A percentile compares a stretch with the other conserved stretches of the same genome.
Conservation (phyloP, 2,797 vertebrate species). For the Halcyon chelicuti region DNA sequence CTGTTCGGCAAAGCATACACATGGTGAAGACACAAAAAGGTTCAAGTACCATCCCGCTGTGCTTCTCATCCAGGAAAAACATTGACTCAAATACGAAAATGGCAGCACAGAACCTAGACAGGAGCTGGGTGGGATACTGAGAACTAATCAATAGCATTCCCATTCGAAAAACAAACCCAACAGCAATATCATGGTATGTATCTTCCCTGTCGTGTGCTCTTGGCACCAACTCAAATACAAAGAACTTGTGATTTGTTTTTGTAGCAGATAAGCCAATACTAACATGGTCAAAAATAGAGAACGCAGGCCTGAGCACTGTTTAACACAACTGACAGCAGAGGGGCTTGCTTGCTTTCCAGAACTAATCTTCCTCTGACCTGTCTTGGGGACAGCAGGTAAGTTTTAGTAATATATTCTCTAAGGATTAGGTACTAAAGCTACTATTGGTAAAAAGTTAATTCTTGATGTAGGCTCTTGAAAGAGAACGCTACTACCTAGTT, state of each 20-base stretch:
- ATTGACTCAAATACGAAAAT: background rate
- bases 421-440: background rate
- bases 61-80: background rate
- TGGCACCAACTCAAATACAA: background rate
- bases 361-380: background rate
- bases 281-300: background rate
- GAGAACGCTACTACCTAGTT: background rate
- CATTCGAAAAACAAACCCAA: background rate
- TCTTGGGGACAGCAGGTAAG: background rate
- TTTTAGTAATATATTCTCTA: background rate
- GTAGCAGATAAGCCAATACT: background rate
- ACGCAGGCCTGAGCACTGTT: background rate
- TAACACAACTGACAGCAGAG: background rate
- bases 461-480: background rate
- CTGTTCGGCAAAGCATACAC: background rate
- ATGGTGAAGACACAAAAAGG: background rate
- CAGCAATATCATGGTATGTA: background rate
- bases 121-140: background rate
- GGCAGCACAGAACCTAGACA: background rate
- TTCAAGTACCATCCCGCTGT: background rate
- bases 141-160: background rate
- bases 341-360: background rate
- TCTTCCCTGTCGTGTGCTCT: background rate
- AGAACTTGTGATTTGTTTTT: background rate
- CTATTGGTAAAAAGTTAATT: background rate